Evolutionary conservation across 2,888 invertebrate genomes (phyloP), one percentile per base, ranked within the genome.

Genomic region (Gymnosoma rotundatum): DNA sequence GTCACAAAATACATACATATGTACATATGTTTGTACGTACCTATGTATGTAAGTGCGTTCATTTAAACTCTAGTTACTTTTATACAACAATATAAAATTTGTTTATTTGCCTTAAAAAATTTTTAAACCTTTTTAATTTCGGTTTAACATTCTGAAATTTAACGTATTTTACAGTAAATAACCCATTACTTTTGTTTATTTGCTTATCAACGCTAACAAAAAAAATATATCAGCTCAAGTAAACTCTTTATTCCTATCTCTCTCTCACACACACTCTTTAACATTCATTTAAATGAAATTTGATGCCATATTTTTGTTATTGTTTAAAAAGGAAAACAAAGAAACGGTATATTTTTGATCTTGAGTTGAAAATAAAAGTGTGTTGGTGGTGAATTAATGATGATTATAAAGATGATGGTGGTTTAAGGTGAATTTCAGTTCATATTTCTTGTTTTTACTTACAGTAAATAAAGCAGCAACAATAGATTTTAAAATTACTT

Each of bases 351-450:
- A 32, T 36, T 64, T 38, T 63, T 63, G 63, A 58, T 56, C 61
- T 63, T 38, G 32, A 60, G 25, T 50, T 58, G 56, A 38, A 72
- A 58, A 54, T 36, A 70, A 63, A 70, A 78, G 32, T 54, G 63
- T 78, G 61, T 70, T 64, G 70, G 45, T 78, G 69, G 52, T 61
- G 36, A 32, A 52, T 52, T 38, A 18, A 48, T 16, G n/a, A 48
- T 38, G 8, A 45, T 36, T 20, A 63, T 20, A 52, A 52, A 38
- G 50, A 60, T 79, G 58, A 78, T 83, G 81, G 63, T 70, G 64
- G 76, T 78, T 84, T 84, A 84, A 84, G 84, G 84, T 84, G 81
- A 84, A 84, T 74, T 84, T 78, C 38, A 84, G 81, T 32, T 74
- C 81, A 84, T 78, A 80, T 80, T 48, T 20, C 32, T 66, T 32